Percentiles rank a stretch among this genome's conserved stretches.
Conservation (phyloP, 2,113 vertebrate genomes). For the Picathartes gymnocephalus region DNA sequence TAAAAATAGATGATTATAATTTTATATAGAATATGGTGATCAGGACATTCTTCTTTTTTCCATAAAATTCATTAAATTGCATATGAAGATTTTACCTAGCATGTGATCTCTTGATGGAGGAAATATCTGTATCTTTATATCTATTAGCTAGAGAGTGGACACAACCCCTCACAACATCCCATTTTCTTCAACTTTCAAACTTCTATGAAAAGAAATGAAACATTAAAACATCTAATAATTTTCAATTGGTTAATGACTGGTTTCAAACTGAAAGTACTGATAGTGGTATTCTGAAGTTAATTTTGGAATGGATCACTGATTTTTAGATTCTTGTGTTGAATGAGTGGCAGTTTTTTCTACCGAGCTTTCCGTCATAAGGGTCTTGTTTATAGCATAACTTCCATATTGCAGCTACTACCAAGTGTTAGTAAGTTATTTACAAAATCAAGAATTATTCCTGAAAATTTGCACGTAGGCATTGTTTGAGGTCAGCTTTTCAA, state of each 20-base stretch:
- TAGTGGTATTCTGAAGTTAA: background rate
- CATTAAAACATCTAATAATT: background rate
- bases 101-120: background rate
- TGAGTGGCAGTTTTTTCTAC: background rate
- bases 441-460: background rate
- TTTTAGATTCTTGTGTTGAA: background rate
- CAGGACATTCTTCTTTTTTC: background rate
- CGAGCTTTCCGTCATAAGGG: background rate
- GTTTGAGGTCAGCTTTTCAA: background rate
- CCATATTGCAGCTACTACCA: background rate
- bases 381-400: background rate
- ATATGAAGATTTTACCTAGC: background rate
- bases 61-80: background rate
- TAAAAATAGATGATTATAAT: background rate
- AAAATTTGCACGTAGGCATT: background rate
- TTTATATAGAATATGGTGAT: background rate
- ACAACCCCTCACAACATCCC: background rate
- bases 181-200: background rate
- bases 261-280: background rate
- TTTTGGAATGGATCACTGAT: background rate
- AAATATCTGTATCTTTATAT: background rate
- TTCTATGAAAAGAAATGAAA: background rate
- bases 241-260: background rate
- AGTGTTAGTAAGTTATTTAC: background rate
- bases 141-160: background rate